Conservation (phyloP, 1,140 invertebrate genomes). For the Coelopa frigida region DNA sequence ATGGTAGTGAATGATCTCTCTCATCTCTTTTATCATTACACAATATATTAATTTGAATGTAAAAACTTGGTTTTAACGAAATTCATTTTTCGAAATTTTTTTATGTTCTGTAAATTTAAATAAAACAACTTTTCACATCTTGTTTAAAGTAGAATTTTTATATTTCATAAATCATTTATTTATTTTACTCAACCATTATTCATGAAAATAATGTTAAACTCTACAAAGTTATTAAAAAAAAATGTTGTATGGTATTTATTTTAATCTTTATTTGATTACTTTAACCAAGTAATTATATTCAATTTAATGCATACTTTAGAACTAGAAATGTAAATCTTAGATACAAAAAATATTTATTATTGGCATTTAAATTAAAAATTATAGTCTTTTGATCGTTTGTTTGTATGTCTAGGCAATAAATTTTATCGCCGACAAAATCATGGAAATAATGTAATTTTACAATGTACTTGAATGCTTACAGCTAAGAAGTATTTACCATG, state of each 20-base stretch:
- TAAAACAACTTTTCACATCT: slow-evolving; percentile 8
- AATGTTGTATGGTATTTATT: background rate
- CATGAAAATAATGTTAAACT: background rate
- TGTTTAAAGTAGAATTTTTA: too few relatives aligned
- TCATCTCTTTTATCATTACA: too few relatives aligned
- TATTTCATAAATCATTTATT: too few relatives aligned
- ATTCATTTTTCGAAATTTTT: background rate
- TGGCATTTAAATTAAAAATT: slow-evolving; percentile 1
- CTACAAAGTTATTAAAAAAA: too few relatives aligned
- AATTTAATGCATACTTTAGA: background rate
- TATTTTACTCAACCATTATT: slow-evolving; percentile 1
- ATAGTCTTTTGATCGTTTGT: too few relatives aligned
- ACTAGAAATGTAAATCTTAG: background rate
- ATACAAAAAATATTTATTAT: slow-evolving; percentile 5
- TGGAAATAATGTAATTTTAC: too few relatives aligned
- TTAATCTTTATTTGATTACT: slow-evolving; percentile 2
- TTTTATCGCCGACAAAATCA: too few relatives aligned
- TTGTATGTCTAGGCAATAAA: too few relatives aligned
- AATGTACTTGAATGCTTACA: too few relatives aligned
- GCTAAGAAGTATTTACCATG: too few relatives aligned
- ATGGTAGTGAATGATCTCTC: too few relatives aligned
- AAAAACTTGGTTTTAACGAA: slow-evolving; percentile 16
- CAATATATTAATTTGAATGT: slow-evolving; percentile 11
- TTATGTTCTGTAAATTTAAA: slow-evolving; percentile 1
- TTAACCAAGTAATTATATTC: slow-evolving; percentile 6